Evolutionary conservation across 2,113 vertebrate genomes (phyloP).

Genomic region (Cranoglanis bouderius): DNA sequence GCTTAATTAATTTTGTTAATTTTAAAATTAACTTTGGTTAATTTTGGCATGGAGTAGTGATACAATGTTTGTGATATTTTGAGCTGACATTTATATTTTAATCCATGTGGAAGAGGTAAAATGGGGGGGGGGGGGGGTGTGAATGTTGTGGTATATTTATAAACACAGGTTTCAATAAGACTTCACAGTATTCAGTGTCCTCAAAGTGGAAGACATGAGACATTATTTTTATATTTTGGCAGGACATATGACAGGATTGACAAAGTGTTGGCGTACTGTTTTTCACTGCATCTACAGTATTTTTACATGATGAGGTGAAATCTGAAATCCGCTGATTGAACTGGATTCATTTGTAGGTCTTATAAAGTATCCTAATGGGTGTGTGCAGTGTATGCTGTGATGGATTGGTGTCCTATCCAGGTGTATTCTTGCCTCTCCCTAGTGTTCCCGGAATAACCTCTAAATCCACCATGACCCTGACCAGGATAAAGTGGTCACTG

Average conservation of each 20-base stretch:
- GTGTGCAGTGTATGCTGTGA: not conserved
- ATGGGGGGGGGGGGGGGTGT: not conserved
- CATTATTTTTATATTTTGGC: slow-evolving; percentile 35
- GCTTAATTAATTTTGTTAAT: not conserved
- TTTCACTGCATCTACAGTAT: slow-evolving; percentile 30
- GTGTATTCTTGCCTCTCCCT: not conserved
- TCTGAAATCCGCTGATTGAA: slow-evolving; percentile 23
- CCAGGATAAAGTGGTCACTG: not conserved
- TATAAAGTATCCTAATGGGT: not conserved
- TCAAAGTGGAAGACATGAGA: not conserved
- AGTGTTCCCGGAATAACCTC: not conserved
- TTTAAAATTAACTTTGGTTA: too few relatives aligned
- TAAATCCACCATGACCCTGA: not conserved
- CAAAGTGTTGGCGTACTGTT: not conserved
- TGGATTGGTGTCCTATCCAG: not conserved
- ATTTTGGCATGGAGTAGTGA: not conserved
- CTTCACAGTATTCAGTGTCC: not conserved
- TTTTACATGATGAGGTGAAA: slow-evolving; percentile 39
- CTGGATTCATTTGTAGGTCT: slow-evolving; percentile 33
- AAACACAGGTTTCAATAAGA: not conserved
- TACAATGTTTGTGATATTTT: not conserved
- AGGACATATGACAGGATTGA: not conserved
- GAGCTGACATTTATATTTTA: not conserved
- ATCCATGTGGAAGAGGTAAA: not conserved
- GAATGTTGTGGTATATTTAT: too few relatives aligned